Evolutionary conservation across 2,113 vertebrate species (phyloP), one percentile per base, ranked within the genome.

Genomic region (Amia ocellicauda): DNA sequence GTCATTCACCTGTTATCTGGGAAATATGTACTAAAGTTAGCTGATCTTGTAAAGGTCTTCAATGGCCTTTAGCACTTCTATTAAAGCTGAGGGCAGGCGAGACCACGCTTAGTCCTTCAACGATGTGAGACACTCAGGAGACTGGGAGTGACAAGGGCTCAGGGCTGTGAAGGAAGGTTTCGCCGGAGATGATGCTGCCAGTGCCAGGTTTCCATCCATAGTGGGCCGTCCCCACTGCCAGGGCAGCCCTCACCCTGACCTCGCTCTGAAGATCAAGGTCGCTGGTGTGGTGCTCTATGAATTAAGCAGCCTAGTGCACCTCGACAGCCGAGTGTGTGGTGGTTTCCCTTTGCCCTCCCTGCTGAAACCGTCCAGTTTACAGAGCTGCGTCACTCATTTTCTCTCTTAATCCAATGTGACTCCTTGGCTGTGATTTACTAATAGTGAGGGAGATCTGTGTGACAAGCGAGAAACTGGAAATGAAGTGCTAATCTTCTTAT

Each of bases 61-160:
- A 10, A 13, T 31, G 56, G 22, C 13, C 42, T 31, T 22, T 47
- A 54, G 47, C 26, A 42, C 56, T 26, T 63, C 57, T 74, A 71
- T 69, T 60, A 66, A 71, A 62, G 41, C 22, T 55, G n/a, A 19
- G 16, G 49, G 29, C 69, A 74, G 73, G 73, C 71, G 73, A 74
- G 51, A 45, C 9, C 45, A 54, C 3, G 17, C 47, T 60, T 60
- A 66, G 62, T 69, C 56, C 66, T 49, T 63, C 41, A 66, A 69
- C 13, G 66, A 53, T 16, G 53, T 61, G 62, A 28, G 58, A 68
- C 41, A 64, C 58, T 50, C 66, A 72, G 24, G 70, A 72, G 49
- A 72, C 66, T 22, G 70, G 69, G 61, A 60, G 64, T 47, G 70
- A 72, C 70, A 72, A 72, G 40, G 70, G 70, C 26, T 72, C 70